Evolutionary conservation across 2,888 invertebrate genomes (phyloP).

Genomic region (Polyploca ridens): DNA sequence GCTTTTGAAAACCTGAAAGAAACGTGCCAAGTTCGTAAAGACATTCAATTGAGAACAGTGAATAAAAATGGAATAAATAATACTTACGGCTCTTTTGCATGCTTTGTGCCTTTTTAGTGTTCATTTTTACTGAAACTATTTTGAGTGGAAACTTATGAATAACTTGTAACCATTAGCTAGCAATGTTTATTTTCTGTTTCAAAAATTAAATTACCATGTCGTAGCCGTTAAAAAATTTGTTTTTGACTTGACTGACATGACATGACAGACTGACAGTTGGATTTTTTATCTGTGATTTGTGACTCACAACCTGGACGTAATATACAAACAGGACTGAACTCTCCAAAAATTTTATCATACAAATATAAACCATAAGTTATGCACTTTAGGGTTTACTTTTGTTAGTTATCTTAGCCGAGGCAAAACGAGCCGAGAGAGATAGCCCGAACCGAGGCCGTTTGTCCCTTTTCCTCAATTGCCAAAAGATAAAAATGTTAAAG

Average conservation of each 20-base stretch:
- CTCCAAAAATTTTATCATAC: no score
- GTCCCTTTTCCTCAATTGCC: no score
- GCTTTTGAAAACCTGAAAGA: constrained; percentile 64
- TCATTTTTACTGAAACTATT: constrained; percentile 42
- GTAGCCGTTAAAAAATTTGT: neutral
- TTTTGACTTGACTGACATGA: neutral
- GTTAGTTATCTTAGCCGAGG: no score
- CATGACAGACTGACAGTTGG: neutral
- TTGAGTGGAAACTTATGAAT: neutral
- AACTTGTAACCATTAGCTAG: neutral
- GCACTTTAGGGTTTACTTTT: no score
- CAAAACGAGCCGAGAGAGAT: no score
- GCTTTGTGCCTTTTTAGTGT: constrained; percentile 45
- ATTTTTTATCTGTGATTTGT: no score
- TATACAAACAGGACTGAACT: no score
- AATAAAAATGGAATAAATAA: neutral
- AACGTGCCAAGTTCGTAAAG: neutral
- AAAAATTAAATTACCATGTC: neutral
- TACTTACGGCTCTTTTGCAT: constrained; percentile 59
- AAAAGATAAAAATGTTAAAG: no score
- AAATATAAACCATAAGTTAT: no score
- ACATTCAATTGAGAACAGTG: neutral
- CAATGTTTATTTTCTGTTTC: neutral
- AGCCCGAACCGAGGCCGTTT: no score
- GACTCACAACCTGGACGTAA: no score